These are phyloP conservation scores for Lathamus discolor DNA, from an alignment of 2,113 vertebrate species.

Conservation along the genomic window DNA sequence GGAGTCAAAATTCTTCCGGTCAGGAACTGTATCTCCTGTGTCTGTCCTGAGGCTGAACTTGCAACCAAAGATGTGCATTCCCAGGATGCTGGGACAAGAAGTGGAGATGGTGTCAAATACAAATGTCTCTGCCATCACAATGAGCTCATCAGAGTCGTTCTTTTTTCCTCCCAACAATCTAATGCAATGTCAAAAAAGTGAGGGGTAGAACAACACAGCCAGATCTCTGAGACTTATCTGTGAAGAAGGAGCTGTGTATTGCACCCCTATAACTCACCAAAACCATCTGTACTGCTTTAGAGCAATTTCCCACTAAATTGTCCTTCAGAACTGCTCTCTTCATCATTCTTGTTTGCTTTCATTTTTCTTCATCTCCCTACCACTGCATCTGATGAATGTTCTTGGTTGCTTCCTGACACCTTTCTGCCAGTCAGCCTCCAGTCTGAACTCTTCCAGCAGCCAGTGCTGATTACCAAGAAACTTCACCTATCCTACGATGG, in stretches of 20 bases:
- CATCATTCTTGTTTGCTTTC: neutral
- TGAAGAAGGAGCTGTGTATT: neutral
- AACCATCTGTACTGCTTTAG: neutral
- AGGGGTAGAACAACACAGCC: neutral
- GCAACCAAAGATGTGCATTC: conserved; percentile 99
- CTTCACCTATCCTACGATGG: neutral
- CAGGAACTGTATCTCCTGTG: conserved; percentile 91
- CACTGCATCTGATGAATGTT: neutral
- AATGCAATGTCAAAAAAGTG: neutral
- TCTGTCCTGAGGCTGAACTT: conserved; percentile 97
- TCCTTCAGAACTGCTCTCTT: neutral
- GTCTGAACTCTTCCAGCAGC: neutral
- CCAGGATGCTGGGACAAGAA: conserved; percentile 84
- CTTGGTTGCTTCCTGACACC: neutral
- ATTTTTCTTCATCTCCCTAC: neutral
- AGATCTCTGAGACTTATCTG: neutral
- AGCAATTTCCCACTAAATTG: neutral
- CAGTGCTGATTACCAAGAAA: neutral
- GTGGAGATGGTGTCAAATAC: neutral
- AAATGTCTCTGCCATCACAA: neutral
- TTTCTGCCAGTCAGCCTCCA: neutral
- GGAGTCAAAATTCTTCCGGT: conserved; percentile 97
- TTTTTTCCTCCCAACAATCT: neutral
- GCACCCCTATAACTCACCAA: neutral
- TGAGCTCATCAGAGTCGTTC: neutral